Conservation (phyloP, 2,888 invertebrate genomes). For the Erebia epiphron region DNA sequence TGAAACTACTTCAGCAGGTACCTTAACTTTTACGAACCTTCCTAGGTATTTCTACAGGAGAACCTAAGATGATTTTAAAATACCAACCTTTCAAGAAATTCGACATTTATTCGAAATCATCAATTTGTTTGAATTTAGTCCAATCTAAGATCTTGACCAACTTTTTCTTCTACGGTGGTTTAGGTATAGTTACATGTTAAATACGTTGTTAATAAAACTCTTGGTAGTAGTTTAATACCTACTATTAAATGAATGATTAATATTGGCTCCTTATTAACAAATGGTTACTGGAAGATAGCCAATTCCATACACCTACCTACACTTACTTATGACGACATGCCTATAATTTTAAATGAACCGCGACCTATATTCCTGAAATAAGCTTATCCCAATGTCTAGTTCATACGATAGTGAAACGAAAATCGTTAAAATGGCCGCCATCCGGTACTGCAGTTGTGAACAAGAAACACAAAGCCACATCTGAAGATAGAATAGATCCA, state of each 20-base stretch:
- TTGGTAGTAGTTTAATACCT: background rate
- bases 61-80: too few species aligned
- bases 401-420: slow-evolving; percentile 52
- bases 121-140: too few species aligned
- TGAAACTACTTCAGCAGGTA: too few species aligned
- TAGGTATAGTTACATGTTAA: too few species aligned
- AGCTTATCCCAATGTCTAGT: slow-evolving; percentile 69
- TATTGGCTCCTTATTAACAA: slow-evolving; percentile 23
- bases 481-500: background rate
- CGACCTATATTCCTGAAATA: slow-evolving; percentile 60
- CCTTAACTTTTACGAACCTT: too few species aligned
- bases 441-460: slow-evolving; percentile 44
- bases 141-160: too few species aligned
- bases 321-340: slow-evolving; percentile 48
- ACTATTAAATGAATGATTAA: slow-evolving; percentile 30
- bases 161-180: too few species aligned
- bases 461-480: slow-evolving; percentile 11
- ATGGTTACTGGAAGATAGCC: slow-evolving; percentile 58
- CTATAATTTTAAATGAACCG: slow-evolving; percentile 46
- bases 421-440: slow-evolving; percentile 13
- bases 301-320: slow-evolving; percentile 39
- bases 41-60: too few species aligned
- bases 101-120: too few species aligned
- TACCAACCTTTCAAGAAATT: too few species aligned
- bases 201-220: background rate